These are phyloP conservation scores for Manis pentadactyla DNA, from an alignment of 2,797 vertebrate genomes.

Conservation along the genomic window DNA sequence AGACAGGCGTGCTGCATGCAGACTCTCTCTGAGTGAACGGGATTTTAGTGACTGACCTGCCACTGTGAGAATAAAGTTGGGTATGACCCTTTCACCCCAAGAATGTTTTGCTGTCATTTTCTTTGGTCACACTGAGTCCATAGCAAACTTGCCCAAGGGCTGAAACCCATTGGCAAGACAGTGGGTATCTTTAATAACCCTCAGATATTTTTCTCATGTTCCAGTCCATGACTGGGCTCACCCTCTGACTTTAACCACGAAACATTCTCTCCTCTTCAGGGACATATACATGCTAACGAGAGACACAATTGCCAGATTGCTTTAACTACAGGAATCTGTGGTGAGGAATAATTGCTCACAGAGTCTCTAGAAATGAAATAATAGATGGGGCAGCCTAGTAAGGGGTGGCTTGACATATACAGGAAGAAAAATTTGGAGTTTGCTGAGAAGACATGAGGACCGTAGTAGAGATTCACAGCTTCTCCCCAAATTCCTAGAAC, in stretches of 20 bases:
- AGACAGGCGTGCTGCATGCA: too few species aligned
- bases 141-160: too few species aligned
- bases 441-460: neutral
- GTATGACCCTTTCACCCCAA: too few species aligned
- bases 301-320: neutral
- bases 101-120: too few species aligned
- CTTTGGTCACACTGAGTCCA: too few species aligned
- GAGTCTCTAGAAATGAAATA: neutral
- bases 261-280: neutral
- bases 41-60: too few species aligned
- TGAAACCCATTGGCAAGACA: too few species aligned
- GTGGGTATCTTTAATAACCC: neutral
- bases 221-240: neutral
- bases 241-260: neutral
- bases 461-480: neutral
- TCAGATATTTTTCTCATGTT: neutral
- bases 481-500: neutral
- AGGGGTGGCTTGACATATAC: neutral
- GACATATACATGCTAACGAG: neutral
- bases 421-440: neutral
- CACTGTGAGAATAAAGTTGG: too few species aligned
- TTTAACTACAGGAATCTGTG: neutral
- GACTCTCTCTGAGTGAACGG: too few species aligned
- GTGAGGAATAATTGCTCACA: neutral
- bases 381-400: neutral